A percentile compares a stretch with the other conserved stretches of the same genome.
Evolutionary conservation across 2,113 vertebrate genomes (phyloP).

Genomic region (Nesogale talazaci): DNA sequence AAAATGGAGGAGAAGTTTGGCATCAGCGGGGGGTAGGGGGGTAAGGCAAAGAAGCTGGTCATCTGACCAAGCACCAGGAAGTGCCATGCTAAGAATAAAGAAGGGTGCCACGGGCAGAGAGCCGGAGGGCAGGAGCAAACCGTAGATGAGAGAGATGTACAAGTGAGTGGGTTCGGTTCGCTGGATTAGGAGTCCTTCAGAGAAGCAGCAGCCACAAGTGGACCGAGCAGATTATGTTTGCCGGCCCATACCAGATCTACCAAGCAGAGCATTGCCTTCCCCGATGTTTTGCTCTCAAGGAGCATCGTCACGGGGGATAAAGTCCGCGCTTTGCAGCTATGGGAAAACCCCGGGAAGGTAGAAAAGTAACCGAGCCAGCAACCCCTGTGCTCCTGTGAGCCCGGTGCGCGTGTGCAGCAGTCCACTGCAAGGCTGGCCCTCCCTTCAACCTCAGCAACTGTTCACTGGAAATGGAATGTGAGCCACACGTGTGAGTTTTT

Average conservation of each 20-base stretch:
- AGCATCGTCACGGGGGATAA: not conserved
- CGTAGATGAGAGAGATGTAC: conserved; percentile 60
- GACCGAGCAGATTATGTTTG: not conserved
- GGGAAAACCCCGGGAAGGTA: not conserved
- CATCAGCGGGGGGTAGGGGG: conserved; percentile 70
- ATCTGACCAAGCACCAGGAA: conserved; percentile 74
- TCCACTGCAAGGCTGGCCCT: not conserved
- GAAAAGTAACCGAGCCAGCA: not conserved
- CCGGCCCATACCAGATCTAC: not conserved
- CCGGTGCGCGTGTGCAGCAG: not conserved
- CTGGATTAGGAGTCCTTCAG: not conserved
- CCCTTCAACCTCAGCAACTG: not conserved
- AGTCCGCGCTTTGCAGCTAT: not conserved
- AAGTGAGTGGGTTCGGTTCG: conserved; percentile 47
- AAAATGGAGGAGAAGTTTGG: conserved; percentile 74
- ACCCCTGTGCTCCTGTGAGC: not conserved
- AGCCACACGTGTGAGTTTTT: not conserved
- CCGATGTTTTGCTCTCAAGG: not conserved
- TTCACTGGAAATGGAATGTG: not conserved
- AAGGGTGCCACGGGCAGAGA: not conserved
- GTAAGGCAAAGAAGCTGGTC: conserved; percentile 71
- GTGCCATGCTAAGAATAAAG: conserved; percentile 80
- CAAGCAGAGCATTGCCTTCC: not conserved
- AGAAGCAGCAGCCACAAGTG: not conserved
- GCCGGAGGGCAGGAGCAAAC: not conserved